phyloP scores from a whole-genome alignment of 2,888 invertebrate species.

The Bruchidius siliquastri region DNA sequence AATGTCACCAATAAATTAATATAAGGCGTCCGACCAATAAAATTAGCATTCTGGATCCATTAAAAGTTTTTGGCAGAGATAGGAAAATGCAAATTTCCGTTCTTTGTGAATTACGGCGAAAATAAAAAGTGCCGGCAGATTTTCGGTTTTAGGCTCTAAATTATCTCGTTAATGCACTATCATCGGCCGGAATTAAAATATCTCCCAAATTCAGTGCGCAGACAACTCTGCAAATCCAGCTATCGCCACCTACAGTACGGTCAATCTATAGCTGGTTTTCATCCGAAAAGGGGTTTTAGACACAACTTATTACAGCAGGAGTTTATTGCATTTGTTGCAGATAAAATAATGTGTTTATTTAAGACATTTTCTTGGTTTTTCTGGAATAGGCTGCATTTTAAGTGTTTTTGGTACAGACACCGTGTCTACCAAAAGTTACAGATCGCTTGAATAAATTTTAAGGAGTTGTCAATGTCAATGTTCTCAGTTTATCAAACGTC shows the following conservation, averaged over 20 bases:
- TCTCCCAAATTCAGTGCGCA: constrained; percentile 28
- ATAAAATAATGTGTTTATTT: no score
- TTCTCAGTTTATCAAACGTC: no score
- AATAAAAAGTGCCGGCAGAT: constrained; percentile 23
- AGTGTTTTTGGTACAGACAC: no score
- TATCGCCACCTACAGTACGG: not conserved
- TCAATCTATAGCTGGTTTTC: not conserved
- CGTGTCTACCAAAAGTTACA: no score
- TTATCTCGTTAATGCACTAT: constrained; percentile 34
- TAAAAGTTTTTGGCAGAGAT: constrained; percentile 26
- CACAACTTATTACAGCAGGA: no score
- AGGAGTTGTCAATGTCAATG: no score
- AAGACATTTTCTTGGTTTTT: no score
- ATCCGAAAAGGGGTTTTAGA: no score
- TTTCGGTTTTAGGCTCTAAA: constrained; percentile 27
- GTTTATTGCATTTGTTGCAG: no score
- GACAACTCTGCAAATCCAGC: constrained; percentile 10
- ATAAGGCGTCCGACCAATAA: constrained; percentile 13
- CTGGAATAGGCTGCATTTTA: no score
- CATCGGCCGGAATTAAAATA: constrained; percentile 30
- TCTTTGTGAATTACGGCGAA: constrained; percentile 17
- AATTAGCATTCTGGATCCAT: constrained; percentile 28
- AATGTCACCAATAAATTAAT: not conserved
- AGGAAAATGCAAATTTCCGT: constrained; percentile 27
- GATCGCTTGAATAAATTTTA: no score